Percentiles rank a stretch among this genome's conserved stretches.
phyloP scores from a whole-genome alignment of 2,113 vertebrate species.

The Rhodinocichla rosea region DNA sequence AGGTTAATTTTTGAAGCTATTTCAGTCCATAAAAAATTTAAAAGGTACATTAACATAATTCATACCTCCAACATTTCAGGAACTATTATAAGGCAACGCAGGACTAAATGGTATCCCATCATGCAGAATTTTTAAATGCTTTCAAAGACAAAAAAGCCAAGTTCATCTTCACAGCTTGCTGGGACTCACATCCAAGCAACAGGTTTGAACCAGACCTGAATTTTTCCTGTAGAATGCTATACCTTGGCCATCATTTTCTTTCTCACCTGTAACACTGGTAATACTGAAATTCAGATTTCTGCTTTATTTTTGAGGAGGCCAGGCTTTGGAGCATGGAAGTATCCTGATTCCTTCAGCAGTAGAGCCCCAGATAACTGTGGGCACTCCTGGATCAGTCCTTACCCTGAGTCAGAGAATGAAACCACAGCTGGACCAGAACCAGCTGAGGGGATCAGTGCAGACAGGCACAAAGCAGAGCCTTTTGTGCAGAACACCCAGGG shows the following conservation, averaged over 20 bases:
- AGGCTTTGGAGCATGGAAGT: not conserved
- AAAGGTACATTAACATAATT: conserved; percentile 52
- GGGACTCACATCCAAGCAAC: not conserved
- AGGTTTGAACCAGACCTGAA: not conserved
- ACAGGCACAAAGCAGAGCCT: not conserved
- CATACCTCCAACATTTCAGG: conserved; percentile 29
- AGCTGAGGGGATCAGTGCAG: not conserved
- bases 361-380: not conserved
- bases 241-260: not conserved
- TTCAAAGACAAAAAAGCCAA: conserved; percentile 7
- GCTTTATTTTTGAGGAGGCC: not conserved
- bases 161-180: not conserved
- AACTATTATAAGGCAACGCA: not conserved
- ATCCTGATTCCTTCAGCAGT: not conserved
- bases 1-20: conserved; percentile 48
- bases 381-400: not conserved
- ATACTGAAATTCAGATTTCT: not conserved
- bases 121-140: not conserved
- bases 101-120: not conserved
- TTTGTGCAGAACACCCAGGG: not conserved
- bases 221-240: not conserved
- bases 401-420: fast-evolving
- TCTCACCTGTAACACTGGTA: not conserved
- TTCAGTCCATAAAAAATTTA: conserved; percentile 51
- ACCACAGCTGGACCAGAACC: not conserved